phyloP scores from a whole-genome alignment of 2,113 vertebrate genomes.

The Collichthys lucidus region DNA sequence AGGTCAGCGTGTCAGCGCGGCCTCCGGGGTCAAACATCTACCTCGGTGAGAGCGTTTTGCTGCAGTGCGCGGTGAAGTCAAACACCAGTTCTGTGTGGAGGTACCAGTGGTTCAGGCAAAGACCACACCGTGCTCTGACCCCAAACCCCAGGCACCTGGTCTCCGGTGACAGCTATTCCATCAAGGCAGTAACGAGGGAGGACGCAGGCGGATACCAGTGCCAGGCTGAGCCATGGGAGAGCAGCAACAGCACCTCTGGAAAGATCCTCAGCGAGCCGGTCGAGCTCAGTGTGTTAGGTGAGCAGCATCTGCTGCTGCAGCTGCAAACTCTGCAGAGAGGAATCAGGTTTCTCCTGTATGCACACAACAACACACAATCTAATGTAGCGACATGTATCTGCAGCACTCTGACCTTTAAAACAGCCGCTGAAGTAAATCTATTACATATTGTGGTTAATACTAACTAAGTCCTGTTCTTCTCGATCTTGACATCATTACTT shows the following conservation, averaged over 20 bases:
- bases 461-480: not conserved
- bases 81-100: conserved; percentile 29
- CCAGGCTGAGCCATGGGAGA: conserved; percentile 37
- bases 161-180: conserved; percentile 66
- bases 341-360: conserved; percentile 17
- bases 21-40: conserved; percentile 69
- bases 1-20: conserved; percentile 55
- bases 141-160: conserved; percentile 52
- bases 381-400: not conserved
- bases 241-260: conserved; percentile 15
- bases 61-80: conserved; percentile 62
- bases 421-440: not conserved
- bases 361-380: not conserved
- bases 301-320: conserved; percentile 30
- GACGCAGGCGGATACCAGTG: conserved; percentile 68
- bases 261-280: conserved; percentile 12
- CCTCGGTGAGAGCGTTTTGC: conserved; percentile 62
- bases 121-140: not conserved
- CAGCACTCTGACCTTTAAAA: not conserved
- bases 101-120: conserved; percentile 59
- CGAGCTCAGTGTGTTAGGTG: conserved; percentile 71
- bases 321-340: not conserved
- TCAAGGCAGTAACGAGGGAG: conserved; percentile 55
- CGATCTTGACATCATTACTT: not conserved
- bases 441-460: not conserved